Evolutionary conservation across 2,113 vertebrate genomes (phyloP), one percentile per base, ranked within the genome.

Genomic region (Amphiprion ocellaris): DNA sequence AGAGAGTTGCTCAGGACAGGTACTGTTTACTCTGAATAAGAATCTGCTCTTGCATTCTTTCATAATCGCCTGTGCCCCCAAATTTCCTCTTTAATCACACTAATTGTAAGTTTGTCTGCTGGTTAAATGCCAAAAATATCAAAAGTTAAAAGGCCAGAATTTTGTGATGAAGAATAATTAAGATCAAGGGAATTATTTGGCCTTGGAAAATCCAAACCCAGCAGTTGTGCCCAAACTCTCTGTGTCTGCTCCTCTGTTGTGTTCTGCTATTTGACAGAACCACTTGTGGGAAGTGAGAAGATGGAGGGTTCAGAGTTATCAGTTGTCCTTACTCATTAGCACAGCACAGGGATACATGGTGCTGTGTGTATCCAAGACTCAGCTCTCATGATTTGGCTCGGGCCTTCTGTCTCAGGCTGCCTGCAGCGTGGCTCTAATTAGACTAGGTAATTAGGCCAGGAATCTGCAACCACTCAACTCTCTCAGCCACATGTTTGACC

Each of bases 1-100:
- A 95, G 89, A 95, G 96, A 88, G 94, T 98, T 85, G 92, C 96
- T 50, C 94, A 84, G 87, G 94, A 96, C 92, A 94, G 96, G 97
- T 97, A 64, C 12, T 46, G 2, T 41, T 49, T 7, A 24, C 16
- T 71, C 10, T 19, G 52, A 69, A 59, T 6, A 16, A 52, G 23
- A 61, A 52, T 61, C 11, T 16, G 7, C 28, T 63, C 52, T 55
- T 26, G 55, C 19, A 74, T 41, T 55, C 53, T 55, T 24, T 53
- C 17, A 17, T 14, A 8, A 37, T 37, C 33, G n/a, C 12, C 46
- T 47, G 46, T 37, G 7, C 33, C 33, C 15, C 41, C 5, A 26
- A 55, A 14, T 10, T 26, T 39, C 33, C 33, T 7, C 33, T 37
- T 37, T 37, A 37, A 37, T 37, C 7, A 37, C 6, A 69, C 19